phyloP scores from a whole-genome alignment of 2,113 vertebrate species.

The Lophius piscatorius region DNA sequence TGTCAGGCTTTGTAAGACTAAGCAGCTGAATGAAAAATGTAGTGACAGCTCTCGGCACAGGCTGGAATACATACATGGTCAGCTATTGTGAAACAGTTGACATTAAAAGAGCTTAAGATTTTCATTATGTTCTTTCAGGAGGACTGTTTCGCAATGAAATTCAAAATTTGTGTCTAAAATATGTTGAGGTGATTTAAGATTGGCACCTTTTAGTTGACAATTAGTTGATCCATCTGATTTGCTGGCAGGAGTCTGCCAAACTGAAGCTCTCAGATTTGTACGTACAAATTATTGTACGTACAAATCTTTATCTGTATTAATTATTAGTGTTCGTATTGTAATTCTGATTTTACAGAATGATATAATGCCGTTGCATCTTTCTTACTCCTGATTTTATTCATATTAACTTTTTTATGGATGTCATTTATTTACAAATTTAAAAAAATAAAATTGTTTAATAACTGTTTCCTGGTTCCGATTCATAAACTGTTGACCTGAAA shows the following conservation, averaged over 20 bases:
- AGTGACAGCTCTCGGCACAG: no score
- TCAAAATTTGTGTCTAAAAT: constrained; percentile 2
- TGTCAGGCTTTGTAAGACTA: not conserved
- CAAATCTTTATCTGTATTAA: no score
- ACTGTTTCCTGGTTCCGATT: not conserved
- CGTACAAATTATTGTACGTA: constrained; percentile 29
- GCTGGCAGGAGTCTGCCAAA: constrained; percentile 13
- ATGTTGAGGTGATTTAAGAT: constrained; percentile 31
- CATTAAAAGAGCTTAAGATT: not conserved
- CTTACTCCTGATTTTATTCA: constrained; percentile 69
- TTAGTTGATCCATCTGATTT: constrained; percentile 5
- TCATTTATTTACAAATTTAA: constrained; percentile 63
- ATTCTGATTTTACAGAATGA: constrained; percentile 63
- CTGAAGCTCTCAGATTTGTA: constrained; percentile 32
- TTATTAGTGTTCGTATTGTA: constrained; percentile 38
- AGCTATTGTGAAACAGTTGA: constrained; percentile 8
- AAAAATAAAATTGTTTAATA: constrained; percentile 67
- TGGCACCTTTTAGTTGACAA: constrained; percentile 32
- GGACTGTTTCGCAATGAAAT: constrained; percentile 6
- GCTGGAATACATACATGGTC: not conserved
- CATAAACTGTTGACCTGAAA: no score
- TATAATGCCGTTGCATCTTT: constrained; percentile 45
- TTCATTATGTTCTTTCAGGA: not conserved
- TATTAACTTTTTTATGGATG: constrained; percentile 58
- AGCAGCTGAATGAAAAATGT: constrained; percentile 5